These are phyloP conservation scores for Ameiurus melas DNA, from an alignment of 2,113 vertebrate species.

Conservation along the genomic window DNA sequence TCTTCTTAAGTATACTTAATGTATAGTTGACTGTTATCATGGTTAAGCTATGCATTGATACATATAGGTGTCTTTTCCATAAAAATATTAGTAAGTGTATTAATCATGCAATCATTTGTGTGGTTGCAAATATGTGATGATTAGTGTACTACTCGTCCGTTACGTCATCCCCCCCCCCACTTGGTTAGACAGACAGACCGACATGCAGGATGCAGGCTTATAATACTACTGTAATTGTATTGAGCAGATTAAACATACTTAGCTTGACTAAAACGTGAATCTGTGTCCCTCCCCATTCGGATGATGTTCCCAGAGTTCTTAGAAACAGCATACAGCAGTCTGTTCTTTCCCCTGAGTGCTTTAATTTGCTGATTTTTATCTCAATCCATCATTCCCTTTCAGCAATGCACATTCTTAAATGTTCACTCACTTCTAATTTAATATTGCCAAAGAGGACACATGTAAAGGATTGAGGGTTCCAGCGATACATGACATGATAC, in stretches of 20 bases:
- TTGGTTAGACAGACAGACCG: no score
- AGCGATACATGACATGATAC: neutral
- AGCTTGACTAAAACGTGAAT: neutral
- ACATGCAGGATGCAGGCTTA: neutral
- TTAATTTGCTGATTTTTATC: constrained; percentile 35
- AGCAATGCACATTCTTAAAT: constrained; percentile 7
- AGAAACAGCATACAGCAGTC: constrained; percentile 13
- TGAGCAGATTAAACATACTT: constrained; percentile 21
- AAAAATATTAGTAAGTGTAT: neutral
- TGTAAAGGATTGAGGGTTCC: neutral
- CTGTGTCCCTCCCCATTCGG: constrained; percentile 4
- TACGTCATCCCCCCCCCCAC: no score
- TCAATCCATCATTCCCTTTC: constrained; percentile 17
- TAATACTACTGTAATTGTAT: neutral
- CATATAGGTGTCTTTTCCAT: neutral
- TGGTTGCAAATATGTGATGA: neutral
- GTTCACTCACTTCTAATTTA: neutral
- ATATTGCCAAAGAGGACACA: neutral
- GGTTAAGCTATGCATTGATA: neutral
- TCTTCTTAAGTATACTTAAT: neutral
- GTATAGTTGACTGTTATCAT: neutral
- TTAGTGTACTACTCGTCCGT: neutral
- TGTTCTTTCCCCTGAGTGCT: constrained; percentile 16
- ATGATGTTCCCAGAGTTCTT: constrained; percentile 20
- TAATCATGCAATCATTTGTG: neutral